Conservation (phyloP, 2,888 invertebrate genomes). For the Pyrrhosoma nymphula region DNA sequence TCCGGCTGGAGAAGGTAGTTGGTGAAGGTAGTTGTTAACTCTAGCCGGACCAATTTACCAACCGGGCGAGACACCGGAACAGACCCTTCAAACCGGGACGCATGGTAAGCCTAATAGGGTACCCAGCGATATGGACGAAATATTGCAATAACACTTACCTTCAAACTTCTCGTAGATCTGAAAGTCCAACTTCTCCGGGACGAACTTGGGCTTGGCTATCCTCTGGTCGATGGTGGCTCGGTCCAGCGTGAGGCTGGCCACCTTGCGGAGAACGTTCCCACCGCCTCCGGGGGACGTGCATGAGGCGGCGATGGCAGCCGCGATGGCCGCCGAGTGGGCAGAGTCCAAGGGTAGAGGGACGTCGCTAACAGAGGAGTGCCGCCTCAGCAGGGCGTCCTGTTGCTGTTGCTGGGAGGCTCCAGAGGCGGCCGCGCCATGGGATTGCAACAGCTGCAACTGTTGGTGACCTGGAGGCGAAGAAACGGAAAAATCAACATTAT, state of each 20-base stretch:
- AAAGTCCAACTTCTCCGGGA: constrained; percentile 91
- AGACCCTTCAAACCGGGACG: too few relatives aligned
- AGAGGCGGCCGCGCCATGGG: background rate
- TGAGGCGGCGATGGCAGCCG: constrained; percentile 32
- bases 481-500: background rate
- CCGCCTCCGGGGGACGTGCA: constrained; percentile 61
- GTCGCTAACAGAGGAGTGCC: constrained; percentile 81
- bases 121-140: too few relatives aligned
- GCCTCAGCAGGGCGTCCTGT: constrained; percentile 70
- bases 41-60: too few relatives aligned
- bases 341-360: constrained; percentile 79
- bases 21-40: too few relatives aligned
- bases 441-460: background rate
- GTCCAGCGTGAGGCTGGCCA: constrained; percentile 90
- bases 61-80: too few relatives aligned
- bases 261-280: constrained; percentile 87
- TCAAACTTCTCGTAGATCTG: constrained; percentile 94
- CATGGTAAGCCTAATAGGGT: too few relatives aligned
- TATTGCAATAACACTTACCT: constrained; percentile 82
- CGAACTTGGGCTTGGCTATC: constrained; percentile 86
- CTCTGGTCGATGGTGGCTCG: constrained; percentile 85
- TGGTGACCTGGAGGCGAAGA: background rate
- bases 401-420: background rate
- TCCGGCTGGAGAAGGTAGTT: too few relatives aligned
- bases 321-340: constrained; percentile 76